phyloP scores from a whole-genome alignment of 2,888 invertebrate species.

The Peribatodes rhomboidaria region DNA sequence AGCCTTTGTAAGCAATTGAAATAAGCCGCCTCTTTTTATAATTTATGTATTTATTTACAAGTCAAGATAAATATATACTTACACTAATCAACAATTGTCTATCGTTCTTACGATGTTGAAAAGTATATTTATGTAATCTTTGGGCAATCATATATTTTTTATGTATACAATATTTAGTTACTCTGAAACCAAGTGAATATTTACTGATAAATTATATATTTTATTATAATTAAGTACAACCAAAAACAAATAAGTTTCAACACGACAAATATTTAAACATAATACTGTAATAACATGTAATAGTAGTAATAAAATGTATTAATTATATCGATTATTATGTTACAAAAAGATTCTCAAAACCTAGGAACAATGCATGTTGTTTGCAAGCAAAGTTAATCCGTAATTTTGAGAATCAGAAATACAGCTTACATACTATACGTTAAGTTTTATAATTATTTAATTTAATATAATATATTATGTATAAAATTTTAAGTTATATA shows the following conservation, averaged over 20 bases:
- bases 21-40: neutral
- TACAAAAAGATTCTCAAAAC: conserved; percentile 34
- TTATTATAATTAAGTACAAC: conserved; percentile 43
- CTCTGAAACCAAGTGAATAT: conserved; percentile 21
- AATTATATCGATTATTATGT: conserved; percentile 19
- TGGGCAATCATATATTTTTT: neutral
- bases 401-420: conserved; percentile 18
- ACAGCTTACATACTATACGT: conserved; percentile 40
- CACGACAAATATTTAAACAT: conserved; percentile 40
- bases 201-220: conserved; percentile 33
- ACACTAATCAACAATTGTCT: neutral
- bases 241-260: conserved; percentile 29
- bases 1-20: neutral
- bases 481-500: conserved; percentile 50
- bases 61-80: neutral
- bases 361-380: conserved; percentile 8
- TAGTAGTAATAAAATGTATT: conserved; percentile 22
- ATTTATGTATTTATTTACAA: neutral
- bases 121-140: neutral
- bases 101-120: neutral
- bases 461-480: conserved; percentile 53
- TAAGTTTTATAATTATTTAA: conserved; percentile 53
- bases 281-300: conserved; percentile 42
- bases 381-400: neutral
- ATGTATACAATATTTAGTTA: neutral